Conservation (phyloP, 2,113 vertebrate genomes). For the Okapia johnstoni region DNA sequence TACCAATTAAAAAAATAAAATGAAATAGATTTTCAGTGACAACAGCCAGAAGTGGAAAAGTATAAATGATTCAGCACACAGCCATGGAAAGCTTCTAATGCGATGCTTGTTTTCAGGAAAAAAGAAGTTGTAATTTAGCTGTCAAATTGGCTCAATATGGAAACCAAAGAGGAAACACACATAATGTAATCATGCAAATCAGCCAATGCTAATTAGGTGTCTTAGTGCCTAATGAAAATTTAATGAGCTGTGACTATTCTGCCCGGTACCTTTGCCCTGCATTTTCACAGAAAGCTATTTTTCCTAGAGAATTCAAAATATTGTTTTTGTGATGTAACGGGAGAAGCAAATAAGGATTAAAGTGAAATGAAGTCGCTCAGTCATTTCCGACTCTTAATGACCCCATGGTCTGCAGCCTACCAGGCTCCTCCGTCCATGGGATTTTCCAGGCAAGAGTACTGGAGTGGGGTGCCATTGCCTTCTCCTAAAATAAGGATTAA, state of each 20-base stretch:
- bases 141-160: background rate
- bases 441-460: no score
- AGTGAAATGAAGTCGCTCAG: background rate
- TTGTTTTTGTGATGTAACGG: background rate
- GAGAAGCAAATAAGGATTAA: background rate
- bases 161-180: background rate
- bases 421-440: no score
- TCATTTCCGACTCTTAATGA: no score
- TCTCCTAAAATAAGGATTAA: background rate
- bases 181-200: background rate
- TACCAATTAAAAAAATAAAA: background rate
- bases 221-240: background rate
- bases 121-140: background rate
- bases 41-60: background rate
- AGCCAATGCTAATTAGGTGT: background rate
- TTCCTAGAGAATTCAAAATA: background rate
- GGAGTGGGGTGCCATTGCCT: no score
- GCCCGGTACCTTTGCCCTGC: background rate
- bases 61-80: background rate
- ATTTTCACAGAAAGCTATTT: background rate
- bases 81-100: background rate
- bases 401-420: no score
- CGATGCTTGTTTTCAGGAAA: background rate
- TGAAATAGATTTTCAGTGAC: background rate
- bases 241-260: background rate